Evolutionary conservation across 1,140 invertebrate species (phyloP), one percentile per base, ranked within the genome.

Genomic region (Medauroidea extradentata): DNA sequence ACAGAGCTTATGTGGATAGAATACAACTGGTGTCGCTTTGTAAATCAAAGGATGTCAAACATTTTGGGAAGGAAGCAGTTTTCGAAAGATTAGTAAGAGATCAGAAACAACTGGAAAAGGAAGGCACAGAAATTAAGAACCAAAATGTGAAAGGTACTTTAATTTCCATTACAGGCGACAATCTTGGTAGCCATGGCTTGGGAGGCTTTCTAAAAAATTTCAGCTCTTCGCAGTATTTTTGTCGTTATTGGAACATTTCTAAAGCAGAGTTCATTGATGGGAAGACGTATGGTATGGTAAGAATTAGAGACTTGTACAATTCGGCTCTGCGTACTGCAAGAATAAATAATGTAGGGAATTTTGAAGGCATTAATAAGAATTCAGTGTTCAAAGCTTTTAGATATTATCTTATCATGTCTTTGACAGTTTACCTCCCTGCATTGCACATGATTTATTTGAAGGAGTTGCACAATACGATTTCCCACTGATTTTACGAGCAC

Each of bases 151-250:
- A 65, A 59, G 64, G 56, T 29, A n/a, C 49, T n/a, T 11, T 65
- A 16, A 60, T 62, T 4, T 67, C 61, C 38, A 62, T 67, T 25
- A 49, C 62, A 24, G 65, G 65, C 13, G 63, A 67, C 48, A 67
- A 67, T 53, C 58, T 67, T 14, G 65, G 65, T n/a, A 65, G 61
- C 53, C 65, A 67, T 57, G 27, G 46, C 11, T 27, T 67, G 3
- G 65, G 61, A 24, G 65, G 65, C 14, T 64, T 67, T 52, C 18
- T 55, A 18, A 55, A 64, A 63, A 69, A 67, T 61, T 67, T 67
- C 27, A 64, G 60, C 60, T 62, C 18, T 16, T 14, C 61, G 19
- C 42, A 62, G 38, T 63, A 67, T 57, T 61, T 67, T 42, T 66
- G 67, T 46, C 23, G 58, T 39, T 65, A 62, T 42, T 68, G 63